Conservation (phyloP, 2,888 invertebrate genomes). For the Frankliniella intonsa region DNA sequence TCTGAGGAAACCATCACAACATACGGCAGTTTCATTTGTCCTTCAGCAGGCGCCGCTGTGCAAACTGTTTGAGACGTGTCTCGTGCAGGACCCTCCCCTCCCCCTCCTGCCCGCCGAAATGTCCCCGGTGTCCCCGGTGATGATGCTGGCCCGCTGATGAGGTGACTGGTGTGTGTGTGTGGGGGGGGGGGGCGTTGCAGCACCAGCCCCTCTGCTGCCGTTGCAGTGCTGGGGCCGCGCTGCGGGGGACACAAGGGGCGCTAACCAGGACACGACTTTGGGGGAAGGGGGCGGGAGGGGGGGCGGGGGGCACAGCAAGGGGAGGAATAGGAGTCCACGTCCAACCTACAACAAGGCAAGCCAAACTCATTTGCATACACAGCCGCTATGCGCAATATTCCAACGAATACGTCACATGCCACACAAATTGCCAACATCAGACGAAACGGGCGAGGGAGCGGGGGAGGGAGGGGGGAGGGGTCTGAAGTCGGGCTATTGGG, state of each 20-base stretch:
- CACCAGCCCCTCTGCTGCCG: too few species aligned
- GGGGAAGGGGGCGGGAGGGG: background rate
- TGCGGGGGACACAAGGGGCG: background rate
- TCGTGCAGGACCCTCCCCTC: too few species aligned
- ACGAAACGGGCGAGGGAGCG: background rate
- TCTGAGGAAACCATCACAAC: too few species aligned
- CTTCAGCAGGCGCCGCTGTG: too few species aligned
- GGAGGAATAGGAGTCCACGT: background rate
- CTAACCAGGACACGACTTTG: background rate
- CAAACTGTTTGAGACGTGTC: too few species aligned
- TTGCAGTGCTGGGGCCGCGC: background rate
- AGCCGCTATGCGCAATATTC: slow-evolving; percentile 12
- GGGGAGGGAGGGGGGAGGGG: background rate
- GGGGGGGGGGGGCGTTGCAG: too few species aligned
- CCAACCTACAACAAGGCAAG: background rate
- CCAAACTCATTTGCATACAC: slow-evolving; percentile 14
- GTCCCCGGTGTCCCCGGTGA: too few species aligned
- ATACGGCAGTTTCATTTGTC: too few species aligned
- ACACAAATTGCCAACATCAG: slow-evolving; percentile 22
- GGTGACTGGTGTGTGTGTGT: too few species aligned
- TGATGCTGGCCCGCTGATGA: too few species aligned
- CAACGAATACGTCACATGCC: slow-evolving; percentile 24
- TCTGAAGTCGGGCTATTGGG: background rate
- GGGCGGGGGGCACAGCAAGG: background rate
- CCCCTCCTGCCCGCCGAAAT: too few species aligned